phyloP scores from a whole-genome alignment of 1,140 invertebrate genomes.

The Microplitis mediator region DNA sequence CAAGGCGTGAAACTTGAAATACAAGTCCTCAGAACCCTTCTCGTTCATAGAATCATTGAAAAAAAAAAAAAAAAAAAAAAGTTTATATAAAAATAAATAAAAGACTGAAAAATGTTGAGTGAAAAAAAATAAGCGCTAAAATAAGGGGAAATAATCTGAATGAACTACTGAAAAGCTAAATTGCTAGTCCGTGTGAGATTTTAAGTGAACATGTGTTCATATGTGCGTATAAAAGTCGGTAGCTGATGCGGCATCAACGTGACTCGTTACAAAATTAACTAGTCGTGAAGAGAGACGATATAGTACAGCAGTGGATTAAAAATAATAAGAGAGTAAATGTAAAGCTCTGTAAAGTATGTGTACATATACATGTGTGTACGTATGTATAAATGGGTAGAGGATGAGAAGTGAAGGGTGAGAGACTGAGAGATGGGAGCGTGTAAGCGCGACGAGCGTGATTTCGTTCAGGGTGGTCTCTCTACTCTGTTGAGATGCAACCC shows the following conservation, averaged over 20 bases:
- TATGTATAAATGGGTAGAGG: not conserved
- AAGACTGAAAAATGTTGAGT: too few relatives aligned
- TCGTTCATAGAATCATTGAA: not conserved
- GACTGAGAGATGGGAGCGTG: constrained; percentile 1
- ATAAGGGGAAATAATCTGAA: too few relatives aligned
- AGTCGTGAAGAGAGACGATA: constrained; percentile 3
- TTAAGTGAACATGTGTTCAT: too few relatives aligned
- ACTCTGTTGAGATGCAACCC: constrained; percentile 24
- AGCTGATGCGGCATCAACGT: not conserved
- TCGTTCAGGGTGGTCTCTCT: constrained; percentile 33
- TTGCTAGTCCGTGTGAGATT: too few relatives aligned
- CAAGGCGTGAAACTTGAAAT: constrained; percentile 15
- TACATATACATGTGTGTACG: not conserved
- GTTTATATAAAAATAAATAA: too few relatives aligned
- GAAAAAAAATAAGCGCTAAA: too few relatives aligned
- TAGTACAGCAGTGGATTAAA: not conserved
- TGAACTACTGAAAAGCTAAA: too few relatives aligned
- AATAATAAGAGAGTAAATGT: constrained; percentile 1
- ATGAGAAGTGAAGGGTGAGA: not conserved
- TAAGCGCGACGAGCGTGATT: constrained; percentile 21
- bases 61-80: too few relatives aligned
- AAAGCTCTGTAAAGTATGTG: not conserved
- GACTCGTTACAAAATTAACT: constrained; percentile 25
- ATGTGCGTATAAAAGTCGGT: not conserved
- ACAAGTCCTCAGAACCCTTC: not conserved